Conservation (phyloP, 2,113 vertebrate species). For the Mirza zaza region DNA sequence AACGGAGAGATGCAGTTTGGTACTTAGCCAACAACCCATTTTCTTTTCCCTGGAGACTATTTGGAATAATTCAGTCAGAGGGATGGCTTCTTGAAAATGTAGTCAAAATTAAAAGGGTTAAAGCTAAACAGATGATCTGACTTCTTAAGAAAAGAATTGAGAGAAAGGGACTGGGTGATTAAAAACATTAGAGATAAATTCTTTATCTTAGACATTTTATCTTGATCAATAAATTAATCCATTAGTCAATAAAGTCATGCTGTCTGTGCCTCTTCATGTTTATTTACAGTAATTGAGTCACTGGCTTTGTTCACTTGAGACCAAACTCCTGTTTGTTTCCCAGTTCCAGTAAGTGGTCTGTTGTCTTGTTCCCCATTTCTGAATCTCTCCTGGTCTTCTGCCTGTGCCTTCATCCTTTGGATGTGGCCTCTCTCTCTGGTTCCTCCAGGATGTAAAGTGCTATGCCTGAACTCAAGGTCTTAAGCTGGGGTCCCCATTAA, state of each 20-base stretch:
- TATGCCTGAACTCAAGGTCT: neutral
- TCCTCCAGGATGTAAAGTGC: neutral
- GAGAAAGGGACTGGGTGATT: neutral
- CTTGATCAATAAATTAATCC: conserved; percentile 27
- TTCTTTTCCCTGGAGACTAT: neutral
- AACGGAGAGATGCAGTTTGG: neutral
- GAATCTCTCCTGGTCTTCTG: neutral
- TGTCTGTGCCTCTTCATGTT: neutral
- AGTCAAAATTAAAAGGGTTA: neutral
- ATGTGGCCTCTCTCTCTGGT: neutral
- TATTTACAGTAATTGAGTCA: neutral
- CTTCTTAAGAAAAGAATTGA: neutral
- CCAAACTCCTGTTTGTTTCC: neutral
- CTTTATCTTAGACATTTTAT: neutral
- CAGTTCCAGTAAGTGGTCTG: neutral
- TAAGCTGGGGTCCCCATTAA: neutral
- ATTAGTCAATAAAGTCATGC: neutral
- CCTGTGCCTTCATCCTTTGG: neutral
- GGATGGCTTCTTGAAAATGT: conserved; percentile 12
- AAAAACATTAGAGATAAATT: neutral
- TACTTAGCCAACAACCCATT: neutral
- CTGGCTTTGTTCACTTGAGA: neutral
- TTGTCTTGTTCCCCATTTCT: neutral
- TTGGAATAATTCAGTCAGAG: neutral
- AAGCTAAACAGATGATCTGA: neutral